Conservation (phyloP, 2,888 invertebrate genomes). For the Eumacrocentrus americanus region DNA sequence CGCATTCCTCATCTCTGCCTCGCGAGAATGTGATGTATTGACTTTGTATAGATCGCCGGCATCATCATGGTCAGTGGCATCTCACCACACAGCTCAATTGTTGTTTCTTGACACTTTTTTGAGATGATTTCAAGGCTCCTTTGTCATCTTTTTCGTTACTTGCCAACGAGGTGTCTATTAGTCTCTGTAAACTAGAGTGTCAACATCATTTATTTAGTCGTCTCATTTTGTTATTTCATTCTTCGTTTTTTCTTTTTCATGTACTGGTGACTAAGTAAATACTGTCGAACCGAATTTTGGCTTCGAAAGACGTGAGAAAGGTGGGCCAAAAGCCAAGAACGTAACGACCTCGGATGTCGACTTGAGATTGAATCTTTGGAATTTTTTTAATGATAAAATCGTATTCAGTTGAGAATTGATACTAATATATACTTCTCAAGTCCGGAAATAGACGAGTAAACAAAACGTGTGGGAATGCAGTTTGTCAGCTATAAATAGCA, state of each 20-base stretch:
- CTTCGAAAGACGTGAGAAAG: no score
- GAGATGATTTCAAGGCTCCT: no score
- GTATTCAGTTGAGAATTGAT: no score
- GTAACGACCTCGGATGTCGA: constrained; percentile 1
- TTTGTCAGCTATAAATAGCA: not conserved
- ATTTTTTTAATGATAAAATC: not conserved
- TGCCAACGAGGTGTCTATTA: not conserved
- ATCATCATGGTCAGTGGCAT: no score
- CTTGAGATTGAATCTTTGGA: not conserved
- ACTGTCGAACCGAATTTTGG: not conserved
- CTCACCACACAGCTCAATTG: no score
- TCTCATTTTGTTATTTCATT: not conserved
- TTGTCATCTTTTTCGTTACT: not conserved
- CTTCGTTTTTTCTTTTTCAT: not conserved
- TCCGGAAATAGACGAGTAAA: not conserved
- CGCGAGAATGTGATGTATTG: no score
- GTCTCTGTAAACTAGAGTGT: not conserved
- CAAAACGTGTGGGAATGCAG: not conserved
- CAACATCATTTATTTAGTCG: not conserved
- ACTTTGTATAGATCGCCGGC: no score
- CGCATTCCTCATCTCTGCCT: no score
- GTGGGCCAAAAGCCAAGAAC: constrained; percentile 8
- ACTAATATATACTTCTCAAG: no score
- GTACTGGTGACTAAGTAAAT: no score
- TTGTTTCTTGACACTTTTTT: no score